phyloP scores from a whole-genome alignment of 2,113 vertebrate species.

The Otus sunia region DNA sequence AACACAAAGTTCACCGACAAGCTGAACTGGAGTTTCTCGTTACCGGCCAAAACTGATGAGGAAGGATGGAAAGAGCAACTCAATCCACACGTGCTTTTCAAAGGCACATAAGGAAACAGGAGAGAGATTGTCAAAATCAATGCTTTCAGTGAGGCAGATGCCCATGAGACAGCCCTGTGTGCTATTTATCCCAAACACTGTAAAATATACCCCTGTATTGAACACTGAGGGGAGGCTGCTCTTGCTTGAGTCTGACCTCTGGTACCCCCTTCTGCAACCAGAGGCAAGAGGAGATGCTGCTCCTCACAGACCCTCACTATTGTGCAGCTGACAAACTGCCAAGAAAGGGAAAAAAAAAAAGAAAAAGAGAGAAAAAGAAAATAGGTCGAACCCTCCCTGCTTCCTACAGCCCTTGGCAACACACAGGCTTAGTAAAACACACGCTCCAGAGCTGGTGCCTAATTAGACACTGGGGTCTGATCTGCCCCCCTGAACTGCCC shows the following conservation, averaged over 20 bases:
- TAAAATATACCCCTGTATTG: rapidly evolving
- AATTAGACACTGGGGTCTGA: not conserved
- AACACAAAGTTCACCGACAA: rapidly evolving
- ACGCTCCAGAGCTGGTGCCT: not conserved
- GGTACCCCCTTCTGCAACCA: too few species aligned
- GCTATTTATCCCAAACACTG: not conserved
- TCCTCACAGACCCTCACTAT: rapidly evolving
- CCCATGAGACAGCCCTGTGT: rapidly evolving
- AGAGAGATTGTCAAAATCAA: not conserved
- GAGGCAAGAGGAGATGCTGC: not conserved
- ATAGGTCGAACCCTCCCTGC: not conserved
- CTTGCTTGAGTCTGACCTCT: not conserved
- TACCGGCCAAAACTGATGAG: not conserved
- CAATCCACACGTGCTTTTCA: rapidly evolving
- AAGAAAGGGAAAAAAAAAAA: not conserved
- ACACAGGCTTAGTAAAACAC: not conserved
- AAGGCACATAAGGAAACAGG: not conserved
- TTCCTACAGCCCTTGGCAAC: not conserved
- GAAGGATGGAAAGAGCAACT: not conserved
- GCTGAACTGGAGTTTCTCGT: not conserved
- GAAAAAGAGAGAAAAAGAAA: not conserved
- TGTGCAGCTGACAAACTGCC: not conserved
- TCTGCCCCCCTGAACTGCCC: not conserved
- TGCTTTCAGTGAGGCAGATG: not conserved
- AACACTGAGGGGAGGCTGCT: not conserved